Conservation (phyloP, 2,113 vertebrate genomes). For the Enhydra lutris region DNA sequence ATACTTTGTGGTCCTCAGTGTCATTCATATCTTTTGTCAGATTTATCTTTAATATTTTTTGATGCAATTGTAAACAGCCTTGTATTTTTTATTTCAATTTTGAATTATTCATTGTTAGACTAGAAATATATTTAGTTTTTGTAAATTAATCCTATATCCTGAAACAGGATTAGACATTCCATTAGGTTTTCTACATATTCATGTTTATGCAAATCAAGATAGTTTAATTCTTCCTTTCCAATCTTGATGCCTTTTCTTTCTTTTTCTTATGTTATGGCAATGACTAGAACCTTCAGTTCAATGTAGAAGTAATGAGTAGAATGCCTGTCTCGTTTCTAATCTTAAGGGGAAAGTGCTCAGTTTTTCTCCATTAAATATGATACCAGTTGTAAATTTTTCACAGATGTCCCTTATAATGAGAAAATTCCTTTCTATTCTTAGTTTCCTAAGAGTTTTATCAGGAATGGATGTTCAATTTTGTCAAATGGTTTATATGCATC, state of each 20-base stretch:
- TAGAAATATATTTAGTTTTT: not conserved
- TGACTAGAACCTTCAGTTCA: not conserved
- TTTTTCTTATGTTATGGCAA: not conserved
- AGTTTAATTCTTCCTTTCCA: not conserved
- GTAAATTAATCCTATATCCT: not conserved
- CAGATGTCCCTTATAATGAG: not conserved
- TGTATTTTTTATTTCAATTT: not conserved
- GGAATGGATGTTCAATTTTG: not conserved
- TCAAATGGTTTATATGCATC: not conserved
- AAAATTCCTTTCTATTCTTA: not conserved
- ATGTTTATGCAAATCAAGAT: not conserved
- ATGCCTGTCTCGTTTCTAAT: not conserved
- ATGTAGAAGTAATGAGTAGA: not conserved
- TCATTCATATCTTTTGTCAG: not conserved
- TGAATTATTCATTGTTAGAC: not conserved
- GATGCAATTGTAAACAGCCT: not conserved
- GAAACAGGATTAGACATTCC: not conserved
- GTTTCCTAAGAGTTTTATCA: not conserved
- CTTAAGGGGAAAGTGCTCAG: not conserved
- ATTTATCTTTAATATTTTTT: not conserved
- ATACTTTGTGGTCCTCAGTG: not conserved
- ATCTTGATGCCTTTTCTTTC: not conserved
- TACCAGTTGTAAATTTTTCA: not conserved
- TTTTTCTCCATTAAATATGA: not conserved
- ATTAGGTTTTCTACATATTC: not conserved